phyloP scores from a whole-genome alignment of 2,113 vertebrate species.

The Ameiurus melas region DNA sequence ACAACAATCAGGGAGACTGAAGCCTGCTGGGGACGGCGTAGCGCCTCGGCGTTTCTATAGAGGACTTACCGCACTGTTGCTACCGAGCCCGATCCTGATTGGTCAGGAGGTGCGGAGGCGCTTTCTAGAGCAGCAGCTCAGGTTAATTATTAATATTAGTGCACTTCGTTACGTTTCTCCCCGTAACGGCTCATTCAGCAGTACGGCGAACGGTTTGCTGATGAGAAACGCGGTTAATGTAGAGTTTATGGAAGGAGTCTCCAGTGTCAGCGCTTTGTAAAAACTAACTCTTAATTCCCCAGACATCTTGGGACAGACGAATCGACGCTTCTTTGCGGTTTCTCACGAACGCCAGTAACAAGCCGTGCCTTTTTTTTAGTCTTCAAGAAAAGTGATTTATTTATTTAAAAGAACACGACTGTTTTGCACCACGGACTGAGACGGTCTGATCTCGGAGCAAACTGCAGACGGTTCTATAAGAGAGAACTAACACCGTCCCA shows the following conservation, averaged over 20 bases:
- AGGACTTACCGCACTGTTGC: background rate
- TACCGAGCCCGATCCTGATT: background rate
- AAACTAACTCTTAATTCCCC: background rate
- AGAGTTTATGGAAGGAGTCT: background rate
- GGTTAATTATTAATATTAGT: background rate
- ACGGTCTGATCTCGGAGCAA: background rate
- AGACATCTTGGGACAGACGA: background rate
- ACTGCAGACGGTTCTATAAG: background rate
- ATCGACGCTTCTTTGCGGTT: too few relatives aligned
- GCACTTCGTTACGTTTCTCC: background rate
- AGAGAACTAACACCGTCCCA: constrained; percentile 2
- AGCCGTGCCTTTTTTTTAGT: too few relatives aligned
- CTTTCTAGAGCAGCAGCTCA: background rate
- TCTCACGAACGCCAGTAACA: too few relatives aligned
- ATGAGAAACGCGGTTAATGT: background rate
- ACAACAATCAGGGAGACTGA: background rate
- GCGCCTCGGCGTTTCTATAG: background rate
- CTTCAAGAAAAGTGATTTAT: too few relatives aligned
- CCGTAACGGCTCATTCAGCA: too few relatives aligned
- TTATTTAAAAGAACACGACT: too few relatives aligned
- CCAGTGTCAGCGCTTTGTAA: too few relatives aligned
- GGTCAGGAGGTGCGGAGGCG: background rate
- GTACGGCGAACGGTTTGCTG: background rate
- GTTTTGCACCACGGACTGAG: background rate
- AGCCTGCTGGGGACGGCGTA: constrained; percentile 24